Evolutionary conservation across 2,888 invertebrate genomes (phyloP), one percentile per base, ranked within the genome.

Genomic region (Trichogramma dendrolimi): DNA sequence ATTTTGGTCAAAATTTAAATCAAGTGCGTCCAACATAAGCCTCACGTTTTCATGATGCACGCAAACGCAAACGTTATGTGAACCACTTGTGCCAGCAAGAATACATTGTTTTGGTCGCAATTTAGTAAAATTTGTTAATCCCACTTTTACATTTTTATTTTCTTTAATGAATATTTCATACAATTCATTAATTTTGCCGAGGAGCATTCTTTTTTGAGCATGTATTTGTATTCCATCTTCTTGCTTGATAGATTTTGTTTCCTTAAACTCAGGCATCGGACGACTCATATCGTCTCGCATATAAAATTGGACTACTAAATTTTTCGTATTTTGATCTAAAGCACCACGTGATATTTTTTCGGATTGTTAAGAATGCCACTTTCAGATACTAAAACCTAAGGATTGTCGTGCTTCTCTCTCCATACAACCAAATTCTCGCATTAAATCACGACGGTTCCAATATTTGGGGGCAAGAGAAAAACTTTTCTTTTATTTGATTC

Each of bases 11-110:
- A n/a, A n/a, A n/a, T n/a, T n/a, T n/a, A n/a, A n/a, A n/a, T n/a
- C n/a, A n/a, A n/a, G n/a, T n/a, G n/a, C n/a, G n/a, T n/a, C n/a
- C n/a, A n/a, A n/a, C n/a, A n/a, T 4, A 10, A 49, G 7, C 38
- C 53, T 58, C n/a, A 58, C 47, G n/a, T 58, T 56, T 40, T 58
- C 14, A 41, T 58, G 47, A 4, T 41, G 39, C 4, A 47, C 14
- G 27, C 58, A 58, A 39, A 58, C 58, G 41, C 58, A 58, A 10
- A 58, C 58, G 11, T 40, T 8, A 14, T 56, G 56, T 1, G 56
- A 48, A 41, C 56, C 56, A 8, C 56, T 56, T 7, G 4, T 11
- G 51, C 47, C 58, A 4, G 58, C 46, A 11, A 58, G 5, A 10
- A 58, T 5, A 52, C 47, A 58, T 7, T 52, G 10, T n/a, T n/a